phyloP scores from a whole-genome alignment of 2,888 invertebrate genomes.

The Dryomyza anilis region DNA sequence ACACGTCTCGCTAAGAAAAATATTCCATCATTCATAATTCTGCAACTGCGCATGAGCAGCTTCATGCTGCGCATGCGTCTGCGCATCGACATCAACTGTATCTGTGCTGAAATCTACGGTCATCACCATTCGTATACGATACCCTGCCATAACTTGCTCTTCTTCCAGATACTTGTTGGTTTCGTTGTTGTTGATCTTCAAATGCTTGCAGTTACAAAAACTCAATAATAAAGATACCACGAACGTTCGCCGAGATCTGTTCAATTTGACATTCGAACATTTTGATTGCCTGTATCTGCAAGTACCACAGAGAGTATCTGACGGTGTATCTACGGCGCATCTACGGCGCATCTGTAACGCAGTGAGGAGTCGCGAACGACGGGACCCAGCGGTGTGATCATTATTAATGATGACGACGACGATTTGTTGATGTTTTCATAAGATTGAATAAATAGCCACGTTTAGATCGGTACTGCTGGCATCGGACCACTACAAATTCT shows the following conservation, averaged over 20 bases:
- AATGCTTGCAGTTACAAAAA: slow-evolving; percentile 6
- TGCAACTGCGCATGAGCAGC: neutral
- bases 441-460: slow-evolving; percentile 48
- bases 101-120: neutral
- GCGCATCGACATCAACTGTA: neutral
- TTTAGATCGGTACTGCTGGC: slow-evolving; percentile 6
- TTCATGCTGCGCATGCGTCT: neutral
- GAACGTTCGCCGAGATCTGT: slow-evolving; percentile 21
- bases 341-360: neutral
- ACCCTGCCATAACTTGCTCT: neutral
- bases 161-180: neutral
- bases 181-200: too few species aligned
- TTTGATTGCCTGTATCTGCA: slow-evolving; percentile 23
- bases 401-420: slow-evolving; percentile 61
- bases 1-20: slow-evolving; percentile 52
- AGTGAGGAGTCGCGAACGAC: neutral
- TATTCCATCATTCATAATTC: slow-evolving; percentile 54
- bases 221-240: slow-evolving; percentile 21
- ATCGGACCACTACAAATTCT: neutral
- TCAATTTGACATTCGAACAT: slow-evolving; percentile 27
- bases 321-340: neutral
- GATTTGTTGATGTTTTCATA: slow-evolving; percentile 60
- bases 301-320: neutral
- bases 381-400: slow-evolving; percentile 47
- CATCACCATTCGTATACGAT: neutral